phyloP scores from a whole-genome alignment of 2,797 vertebrate genomes.

The Nannoperca obscura region DNA sequence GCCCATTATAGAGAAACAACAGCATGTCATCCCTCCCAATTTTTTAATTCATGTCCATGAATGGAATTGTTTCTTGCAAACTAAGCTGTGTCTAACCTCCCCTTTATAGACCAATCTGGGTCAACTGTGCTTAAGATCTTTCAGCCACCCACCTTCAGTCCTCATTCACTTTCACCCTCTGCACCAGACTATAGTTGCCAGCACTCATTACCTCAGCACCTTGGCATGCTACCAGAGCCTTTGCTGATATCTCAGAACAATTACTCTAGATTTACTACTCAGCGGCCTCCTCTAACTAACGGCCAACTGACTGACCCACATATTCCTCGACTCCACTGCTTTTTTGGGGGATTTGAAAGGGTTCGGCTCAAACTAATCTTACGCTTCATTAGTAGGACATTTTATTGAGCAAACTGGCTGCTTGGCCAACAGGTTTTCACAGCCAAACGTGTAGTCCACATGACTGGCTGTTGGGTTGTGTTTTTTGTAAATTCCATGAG shows the following conservation, averaged over 20 bases:
- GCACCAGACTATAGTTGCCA: conserved; percentile 46
- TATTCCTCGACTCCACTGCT: conserved; percentile 41
- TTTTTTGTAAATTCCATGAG: conserved; percentile 47
- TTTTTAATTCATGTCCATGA: conserved; percentile 49
- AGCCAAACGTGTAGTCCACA: conserved; percentile 43
- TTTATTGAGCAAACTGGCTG: conserved; percentile 47
- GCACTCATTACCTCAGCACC: conserved; percentile 75
- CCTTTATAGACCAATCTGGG: conserved; percentile 49
- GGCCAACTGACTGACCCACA: conserved; percentile 71
- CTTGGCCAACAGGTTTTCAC: conserved; percentile 47
- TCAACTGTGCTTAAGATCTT: conserved; percentile 49
- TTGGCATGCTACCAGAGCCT: conserved; percentile 72
- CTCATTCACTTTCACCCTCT: conserved; percentile 53
- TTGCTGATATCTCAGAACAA: conserved; percentile 75
- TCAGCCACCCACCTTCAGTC: conserved; percentile 51
- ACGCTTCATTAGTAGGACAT: conserved; percentile 44
- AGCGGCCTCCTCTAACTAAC: conserved; percentile 47
- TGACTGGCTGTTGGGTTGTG: conserved; percentile 30
- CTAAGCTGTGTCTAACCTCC: conserved; percentile 1
- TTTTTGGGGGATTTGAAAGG: conserved; percentile 37
- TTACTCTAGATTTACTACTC: conserved; percentile 72
- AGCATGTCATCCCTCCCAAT: conserved; percentile 7
- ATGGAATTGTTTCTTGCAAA: conserved; percentile 34
- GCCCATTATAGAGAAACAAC: conserved; percentile 22
- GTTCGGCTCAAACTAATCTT: conserved; percentile 44